A percentile compares a stretch with the other conserved stretches of the same genome.
Conservation (phyloP, 2,888 invertebrate species). For the Caenorhabditis zanzibari region DNA sequence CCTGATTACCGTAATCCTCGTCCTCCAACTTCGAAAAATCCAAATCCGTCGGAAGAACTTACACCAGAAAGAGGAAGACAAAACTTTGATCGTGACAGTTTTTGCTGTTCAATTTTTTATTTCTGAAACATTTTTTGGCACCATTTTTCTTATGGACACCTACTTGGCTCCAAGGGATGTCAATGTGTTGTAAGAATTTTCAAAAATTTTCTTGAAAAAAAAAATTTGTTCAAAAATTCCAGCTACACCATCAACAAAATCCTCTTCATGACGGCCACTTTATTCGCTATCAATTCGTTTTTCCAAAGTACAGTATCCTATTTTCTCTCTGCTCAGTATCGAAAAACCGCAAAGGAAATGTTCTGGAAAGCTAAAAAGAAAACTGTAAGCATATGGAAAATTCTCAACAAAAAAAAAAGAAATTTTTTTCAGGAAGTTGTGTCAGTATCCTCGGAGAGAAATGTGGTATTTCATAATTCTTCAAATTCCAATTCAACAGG, state of each 20-base stretch:
- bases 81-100: background rate
- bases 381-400: background rate
- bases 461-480: background rate
- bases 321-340: conserved; percentile 2
- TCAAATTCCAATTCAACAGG: no score
- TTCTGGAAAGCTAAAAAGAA: background rate
- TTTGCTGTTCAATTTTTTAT: conserved; percentile 1
- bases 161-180: background rate
- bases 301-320: conserved; percentile 3
- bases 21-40: background rate
- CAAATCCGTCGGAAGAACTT: background rate
- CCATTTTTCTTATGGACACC: background rate
- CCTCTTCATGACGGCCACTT: background rate
- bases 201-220: no score
- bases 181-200: background rate
- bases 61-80: conserved; percentile 3
- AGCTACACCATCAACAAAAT: background rate
- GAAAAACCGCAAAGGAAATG: background rate
- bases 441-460: background rate
- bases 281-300: conserved; percentile 1
- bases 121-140: background rate
- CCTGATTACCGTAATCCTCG: background rate
- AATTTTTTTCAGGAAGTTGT: background rate
- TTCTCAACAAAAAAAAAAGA: background rate
- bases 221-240: background rate